Base-by-base conservation (phyloP, 2,888 invertebrate species). In the Oithona nana region DNA sequence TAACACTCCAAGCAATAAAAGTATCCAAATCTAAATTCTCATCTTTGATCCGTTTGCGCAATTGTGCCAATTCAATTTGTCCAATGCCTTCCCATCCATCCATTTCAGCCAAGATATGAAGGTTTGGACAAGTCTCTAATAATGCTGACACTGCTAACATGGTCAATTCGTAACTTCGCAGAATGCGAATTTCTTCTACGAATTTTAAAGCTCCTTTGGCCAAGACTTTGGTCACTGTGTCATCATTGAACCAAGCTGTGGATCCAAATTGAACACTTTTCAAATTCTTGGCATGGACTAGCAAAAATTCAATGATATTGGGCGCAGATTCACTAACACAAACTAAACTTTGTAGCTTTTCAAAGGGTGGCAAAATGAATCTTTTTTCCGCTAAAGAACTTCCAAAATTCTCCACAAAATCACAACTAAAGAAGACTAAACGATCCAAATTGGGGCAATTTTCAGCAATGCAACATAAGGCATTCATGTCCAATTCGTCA, bases 321-420 rank as follows among this genome's bases (percentile, higher is more conserved):
- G 56, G 56, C 13, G 56, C 56, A 56, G 24, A 24, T 26, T 56
- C 56, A 16, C 24, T 24, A 4, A 56, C 56, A 56, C 56, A 56
- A 13, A 56, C 56, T 28, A 56, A 11, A n/a, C 24, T 56, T 56
- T 56, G 24, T 3, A 56, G 28, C 13, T 24, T 11, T 22, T 26
- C 24, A 26, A 56, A 56, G 8, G 56, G 56, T 4, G 56, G 20
- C 8, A 24, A 13, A 11, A 8, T n/a, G 52, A 20, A 52, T 24
- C 11, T n/a, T n/a, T 52, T 20, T 6, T 52, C 52, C 8, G 24
- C n/a, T 20, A 52, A 24, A 6, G 56, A 56, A 26, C 11, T 24
- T 4, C 56, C 56, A 56, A 56, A 56, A n/a, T 56, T 56, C 26
- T 56, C 56, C 4, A 56, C 56, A 26, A 56, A 56, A 56, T 56